A percentile compares a stretch with the other conserved stretches of the same genome.
Evolutionary conservation across 2,888 invertebrate genomes (phyloP).

Genomic region (Pristionchus japonicus): DNA sequence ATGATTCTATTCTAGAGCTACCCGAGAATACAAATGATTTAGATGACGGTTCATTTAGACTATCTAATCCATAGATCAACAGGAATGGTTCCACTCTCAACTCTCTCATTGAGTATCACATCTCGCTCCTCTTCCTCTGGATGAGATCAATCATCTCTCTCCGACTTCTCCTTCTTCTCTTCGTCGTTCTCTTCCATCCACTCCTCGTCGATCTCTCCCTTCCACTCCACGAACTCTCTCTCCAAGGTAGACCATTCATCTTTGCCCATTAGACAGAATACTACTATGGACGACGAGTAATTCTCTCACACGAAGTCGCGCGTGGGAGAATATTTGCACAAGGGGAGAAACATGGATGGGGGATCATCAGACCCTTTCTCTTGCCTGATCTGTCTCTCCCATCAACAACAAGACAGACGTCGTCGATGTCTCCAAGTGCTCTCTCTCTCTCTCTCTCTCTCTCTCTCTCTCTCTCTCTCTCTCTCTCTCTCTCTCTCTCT

Average conservation of each 20-base stretch:
- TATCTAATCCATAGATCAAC: background rate
- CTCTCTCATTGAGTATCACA: background rate
- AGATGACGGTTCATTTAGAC: background rate
- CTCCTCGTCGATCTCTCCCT: slow-evolving; percentile 58
- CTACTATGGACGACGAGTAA: background rate
- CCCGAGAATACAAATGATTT: background rate
- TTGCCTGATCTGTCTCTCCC: no score
- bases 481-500: no score
- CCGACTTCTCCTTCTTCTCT: slow-evolving; percentile 3
- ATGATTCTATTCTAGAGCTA: background rate
- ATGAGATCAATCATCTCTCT: background rate
- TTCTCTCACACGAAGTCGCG: background rate
- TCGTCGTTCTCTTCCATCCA: slow-evolving; percentile 53
- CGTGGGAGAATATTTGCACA: background rate
- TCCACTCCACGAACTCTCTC: slow-evolving; percentile 54
- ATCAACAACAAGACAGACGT: no score
- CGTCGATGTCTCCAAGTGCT: background rate
- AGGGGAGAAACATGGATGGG: background rate
- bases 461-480: background rate
- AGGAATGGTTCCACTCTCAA: background rate
- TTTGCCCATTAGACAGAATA: background rate
- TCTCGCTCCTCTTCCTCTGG: background rate
- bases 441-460: background rate
- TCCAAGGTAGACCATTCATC: slow-evolving; percentile 37
- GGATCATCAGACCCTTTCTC: background rate